Evolutionary conservation across 2,797 vertebrate species (phyloP).

Genomic region (Echeneis naucrates): DNA sequence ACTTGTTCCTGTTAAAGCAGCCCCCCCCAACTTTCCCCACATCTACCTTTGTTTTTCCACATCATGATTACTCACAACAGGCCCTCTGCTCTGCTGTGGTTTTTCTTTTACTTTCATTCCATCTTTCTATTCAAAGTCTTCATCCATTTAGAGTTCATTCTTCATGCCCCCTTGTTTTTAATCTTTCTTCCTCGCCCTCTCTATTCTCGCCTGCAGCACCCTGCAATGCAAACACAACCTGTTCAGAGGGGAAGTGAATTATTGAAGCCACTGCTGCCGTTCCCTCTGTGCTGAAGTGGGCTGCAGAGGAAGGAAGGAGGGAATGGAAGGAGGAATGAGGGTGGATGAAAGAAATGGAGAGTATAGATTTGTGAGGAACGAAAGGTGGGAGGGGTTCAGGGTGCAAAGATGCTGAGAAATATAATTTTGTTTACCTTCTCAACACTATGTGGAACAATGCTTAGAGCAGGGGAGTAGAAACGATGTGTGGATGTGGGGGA

Average conservation of each 20-base stretch:
- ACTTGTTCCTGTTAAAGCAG: constrained; percentile 22
- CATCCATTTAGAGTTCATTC: constrained; percentile 75
- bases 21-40: constrained; percentile 10
- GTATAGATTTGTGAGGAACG: constrained; percentile 61
- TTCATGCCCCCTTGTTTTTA: constrained; percentile 76
- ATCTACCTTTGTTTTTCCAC: constrained; percentile 38
- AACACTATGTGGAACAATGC: neutral
- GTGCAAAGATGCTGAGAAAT: constrained; percentile 45
- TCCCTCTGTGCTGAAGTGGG: constrained; percentile 76
- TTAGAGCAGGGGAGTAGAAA: neutral
- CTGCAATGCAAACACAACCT: constrained; percentile 84
- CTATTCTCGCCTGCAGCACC: constrained; percentile 77
- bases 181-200: constrained; percentile 74
- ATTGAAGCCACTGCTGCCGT: constrained; percentile 78
- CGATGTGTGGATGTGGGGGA: no score
- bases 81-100: constrained; percentile 30
- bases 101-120: constrained; percentile 39
- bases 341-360: constrained; percentile 62
- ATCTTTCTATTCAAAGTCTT: constrained; percentile 66
- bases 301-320: constrained; percentile 68
- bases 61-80: constrained; percentile 60
- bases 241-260: constrained; percentile 83
- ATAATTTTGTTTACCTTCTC: constrained; percentile 39
- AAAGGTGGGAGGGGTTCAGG: constrained; percentile 28
- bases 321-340: constrained; percentile 46